phyloP scores from a whole-genome alignment of 1,140 invertebrate species.

The Hypsibius dujardini region DNA sequence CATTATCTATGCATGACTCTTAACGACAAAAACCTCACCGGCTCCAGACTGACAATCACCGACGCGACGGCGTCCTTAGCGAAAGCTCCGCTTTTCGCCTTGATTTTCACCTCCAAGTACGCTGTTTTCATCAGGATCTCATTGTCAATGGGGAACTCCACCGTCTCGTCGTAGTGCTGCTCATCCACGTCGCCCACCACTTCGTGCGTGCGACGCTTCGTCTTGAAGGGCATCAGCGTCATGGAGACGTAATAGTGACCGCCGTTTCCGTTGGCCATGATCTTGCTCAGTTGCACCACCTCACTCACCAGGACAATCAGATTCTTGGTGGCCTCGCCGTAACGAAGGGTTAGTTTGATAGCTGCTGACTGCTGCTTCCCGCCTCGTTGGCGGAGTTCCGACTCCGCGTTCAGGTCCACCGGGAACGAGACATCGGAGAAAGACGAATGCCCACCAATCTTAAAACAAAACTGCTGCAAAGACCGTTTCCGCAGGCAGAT shows the following conservation, averaged over 20 bases:
- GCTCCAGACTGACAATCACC: not conserved
- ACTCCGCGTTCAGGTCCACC: not conserved
- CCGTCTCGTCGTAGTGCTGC: not conserved
- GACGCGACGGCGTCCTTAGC: constrained; percentile 1
- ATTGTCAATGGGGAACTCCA: constrained; percentile 13
- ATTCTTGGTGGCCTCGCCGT: not conserved
- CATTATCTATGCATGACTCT: too few relatives aligned
- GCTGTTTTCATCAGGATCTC: constrained; percentile 5
- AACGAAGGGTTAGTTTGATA: not conserved
- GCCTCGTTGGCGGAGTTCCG: not conserved
- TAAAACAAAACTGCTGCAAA: too few relatives aligned
- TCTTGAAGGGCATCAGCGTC: not conserved
- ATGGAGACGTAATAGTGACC: not conserved
- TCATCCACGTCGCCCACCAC: not conserved
- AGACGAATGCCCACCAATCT: too few relatives aligned
- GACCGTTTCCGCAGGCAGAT: too few relatives aligned
- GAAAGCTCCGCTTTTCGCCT: constrained; percentile 1
- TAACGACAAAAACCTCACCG: too few relatives aligned
- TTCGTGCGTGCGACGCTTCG: not conserved
- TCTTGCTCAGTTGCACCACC: not conserved
- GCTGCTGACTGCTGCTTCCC: not conserved
- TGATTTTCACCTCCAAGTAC: constrained; percentile 4
- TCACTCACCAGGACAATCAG: not conserved
- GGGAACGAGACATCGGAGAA: not conserved
- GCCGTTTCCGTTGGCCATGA: not conserved